Percentiles rank a stretch among this genome's conserved stretches.
These are phyloP conservation scores for Thrips palmi DNA, from an alignment of 1,140 invertebrate genomes.

Conservation along the genomic window DNA sequence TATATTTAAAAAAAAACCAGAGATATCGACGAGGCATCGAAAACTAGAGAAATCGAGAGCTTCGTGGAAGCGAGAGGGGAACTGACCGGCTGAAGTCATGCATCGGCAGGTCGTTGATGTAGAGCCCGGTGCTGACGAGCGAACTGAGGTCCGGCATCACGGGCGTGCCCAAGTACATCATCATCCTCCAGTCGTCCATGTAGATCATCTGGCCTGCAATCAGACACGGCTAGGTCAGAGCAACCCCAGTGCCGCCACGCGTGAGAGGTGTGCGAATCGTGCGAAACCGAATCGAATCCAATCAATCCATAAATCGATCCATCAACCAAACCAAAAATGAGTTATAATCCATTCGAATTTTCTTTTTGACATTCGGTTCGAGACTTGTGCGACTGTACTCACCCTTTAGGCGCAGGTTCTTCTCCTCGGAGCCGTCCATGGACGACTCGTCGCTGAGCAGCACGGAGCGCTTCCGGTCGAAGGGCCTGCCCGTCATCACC, in stretches of 20 bases:
- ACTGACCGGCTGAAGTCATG: slow-evolving; percentile 84
- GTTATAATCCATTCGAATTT: no score
- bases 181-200: slow-evolving; percentile 93
- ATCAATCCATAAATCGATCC: not conserved
- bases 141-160: slow-evolving; percentile 85
- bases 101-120: slow-evolving; percentile 95
- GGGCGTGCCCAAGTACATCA: slow-evolving; percentile 89
- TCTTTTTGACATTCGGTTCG: no score
- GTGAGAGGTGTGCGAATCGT: no score
- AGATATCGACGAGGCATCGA: no score
- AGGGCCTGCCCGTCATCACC: slow-evolving; percentile 43
- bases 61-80: not conserved
- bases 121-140: slow-evolving; percentile 74
- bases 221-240: slow-evolving; percentile 4
- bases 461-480: slow-evolving; percentile 28
- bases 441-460: slow-evolving; percentile 41
- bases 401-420: slow-evolving; percentile 68
- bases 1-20: slow-evolving; percentile 5
- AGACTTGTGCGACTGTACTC: no score
- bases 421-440: slow-evolving; percentile 37
- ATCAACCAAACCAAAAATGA: slow-evolving; percentile 1
- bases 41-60: no score
- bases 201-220: slow-evolving; percentile 88
- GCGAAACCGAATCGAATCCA: not conserved
- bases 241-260: not conserved